Conservation (phyloP, 2,888 invertebrate species). For the Nemotelus nigrinus region DNA sequence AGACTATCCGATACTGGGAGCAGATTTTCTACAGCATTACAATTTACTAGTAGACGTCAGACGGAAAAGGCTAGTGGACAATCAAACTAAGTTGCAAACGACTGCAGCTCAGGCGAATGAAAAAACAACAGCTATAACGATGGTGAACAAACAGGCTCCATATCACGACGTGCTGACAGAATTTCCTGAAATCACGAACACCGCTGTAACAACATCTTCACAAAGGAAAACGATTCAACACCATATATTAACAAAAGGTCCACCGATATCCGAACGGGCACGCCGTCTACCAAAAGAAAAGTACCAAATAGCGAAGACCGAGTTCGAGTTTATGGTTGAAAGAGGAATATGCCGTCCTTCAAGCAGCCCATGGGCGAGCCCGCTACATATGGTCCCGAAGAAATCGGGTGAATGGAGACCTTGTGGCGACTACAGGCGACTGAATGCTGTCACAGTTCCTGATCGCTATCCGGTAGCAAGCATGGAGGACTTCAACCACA, state of each 20-base stretch:
- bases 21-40: constrained; percentile 45
- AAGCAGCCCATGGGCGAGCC: constrained; percentile 60
- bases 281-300: neutral
- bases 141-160: neutral
- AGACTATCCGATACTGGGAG: constrained; percentile 23
- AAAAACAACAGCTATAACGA: neutral
- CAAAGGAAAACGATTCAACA: neutral
- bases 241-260: neutral
- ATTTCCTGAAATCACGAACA: neutral
- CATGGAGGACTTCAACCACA: constrained; percentile 31
- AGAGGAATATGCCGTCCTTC: constrained; percentile 61
- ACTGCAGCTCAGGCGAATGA: constrained; percentile 7
- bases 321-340: neutral
- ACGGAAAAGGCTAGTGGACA: constrained; percentile 10
- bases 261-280: neutral
- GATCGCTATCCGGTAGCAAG: constrained; percentile 19
- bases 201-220: neutral
- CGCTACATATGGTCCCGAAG: constrained; percentile 58
- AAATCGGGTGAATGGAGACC: constrained; percentile 55
- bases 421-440: constrained; percentile 57
- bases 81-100: neutral
- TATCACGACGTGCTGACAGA: neutral
- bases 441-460: constrained; percentile 52
- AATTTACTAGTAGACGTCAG: constrained; percentile 43
- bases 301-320: no score